phyloP scores from a whole-genome alignment of 2,888 invertebrate species.

The Phlogophora meticulosa region DNA sequence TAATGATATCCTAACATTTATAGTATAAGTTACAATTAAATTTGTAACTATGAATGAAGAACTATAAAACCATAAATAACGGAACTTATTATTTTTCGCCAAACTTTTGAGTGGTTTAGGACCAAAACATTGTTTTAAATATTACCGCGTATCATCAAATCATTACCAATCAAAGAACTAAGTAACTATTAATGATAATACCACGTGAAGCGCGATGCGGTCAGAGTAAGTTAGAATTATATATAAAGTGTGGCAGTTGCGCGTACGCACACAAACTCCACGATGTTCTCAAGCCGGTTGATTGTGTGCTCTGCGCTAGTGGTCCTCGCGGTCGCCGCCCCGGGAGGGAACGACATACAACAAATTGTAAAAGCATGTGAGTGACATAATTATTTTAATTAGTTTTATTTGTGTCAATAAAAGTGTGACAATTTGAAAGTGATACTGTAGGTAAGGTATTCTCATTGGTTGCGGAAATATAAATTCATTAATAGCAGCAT shows the following conservation, averaged over 20 bases:
- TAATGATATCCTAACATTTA: no score
- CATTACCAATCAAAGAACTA: neutral
- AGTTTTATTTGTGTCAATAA: neutral
- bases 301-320: constrained; percentile 71
- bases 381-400: constrained; percentile 25
- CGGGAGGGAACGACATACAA: constrained; percentile 64
- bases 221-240: constrained; percentile 57
- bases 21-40: no score
- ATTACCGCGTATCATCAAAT: neutral
- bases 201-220: constrained; percentile 19
- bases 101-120: no score
- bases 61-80: neutral
- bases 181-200: constrained; percentile 16
- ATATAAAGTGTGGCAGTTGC: constrained; percentile 69
- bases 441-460: neutral
- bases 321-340: constrained; percentile 65
- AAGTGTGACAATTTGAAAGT: constrained; percentile 6
- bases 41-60: no score
- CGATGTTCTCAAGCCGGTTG: constrained; percentile 70
- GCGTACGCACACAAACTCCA: constrained; percentile 58
- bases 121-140: no score
- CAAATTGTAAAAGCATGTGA: constrained; percentile 58
- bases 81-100: neutral
- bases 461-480: neutral
- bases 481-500: neutral